Percentiles rank a stretch among this genome's conserved stretches.
These are phyloP conservation scores for Drosophila melanica DNA, from an alignment of 1,140 invertebrate genomes.

Conservation along the genomic window DNA sequence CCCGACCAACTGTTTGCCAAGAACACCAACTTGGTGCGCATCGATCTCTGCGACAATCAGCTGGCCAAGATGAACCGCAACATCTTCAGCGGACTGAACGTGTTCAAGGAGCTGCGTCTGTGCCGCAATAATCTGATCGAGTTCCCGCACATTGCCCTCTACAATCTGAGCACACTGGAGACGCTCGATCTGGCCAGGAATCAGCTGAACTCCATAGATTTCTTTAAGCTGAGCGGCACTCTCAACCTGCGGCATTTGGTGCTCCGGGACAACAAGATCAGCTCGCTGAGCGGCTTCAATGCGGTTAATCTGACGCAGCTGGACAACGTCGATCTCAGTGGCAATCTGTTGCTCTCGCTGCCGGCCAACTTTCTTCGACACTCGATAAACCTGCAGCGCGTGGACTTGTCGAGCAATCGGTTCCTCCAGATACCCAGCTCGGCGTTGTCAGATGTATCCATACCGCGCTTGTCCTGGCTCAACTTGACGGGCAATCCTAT, in stretches of 20 bases:
- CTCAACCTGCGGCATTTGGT: constrained; percentile 89
- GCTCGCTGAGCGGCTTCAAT: constrained; percentile 90
- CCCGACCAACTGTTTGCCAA: constrained; percentile 89
- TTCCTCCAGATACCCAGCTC: constrained; percentile 92
- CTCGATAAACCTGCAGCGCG: constrained; percentile 88
- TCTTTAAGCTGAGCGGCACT: constrained; percentile 90
- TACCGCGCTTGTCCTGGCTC: constrained; percentile 89
- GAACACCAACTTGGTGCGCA: constrained; percentile 89
- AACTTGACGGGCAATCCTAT: constrained; percentile 94
- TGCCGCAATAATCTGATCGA: constrained; percentile 89
- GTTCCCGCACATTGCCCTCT: constrained; percentile 91
- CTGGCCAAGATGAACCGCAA: constrained; percentile 87
- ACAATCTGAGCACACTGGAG: constrained; percentile 89
- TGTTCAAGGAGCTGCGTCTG: constrained; percentile 90
- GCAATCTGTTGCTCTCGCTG: constrained; percentile 90
- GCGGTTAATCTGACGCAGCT: constrained; percentile 89
- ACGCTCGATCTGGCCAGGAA: constrained; percentile 90
- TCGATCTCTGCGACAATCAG: constrained; percentile 90
- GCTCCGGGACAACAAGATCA: constrained; percentile 90
- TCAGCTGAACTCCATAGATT: constrained; percentile 89
- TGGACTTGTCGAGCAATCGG: constrained; percentile 92
- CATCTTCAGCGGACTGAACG: constrained; percentile 88
- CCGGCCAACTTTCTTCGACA: constrained; percentile 92
- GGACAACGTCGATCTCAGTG: constrained; percentile 89
- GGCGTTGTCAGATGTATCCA: constrained; percentile 89